Evolutionary conservation across 2,888 invertebrate species (phyloP), one percentile per base, ranked within the genome.

Genomic region (Allophyes oxyacanthae): DNA sequence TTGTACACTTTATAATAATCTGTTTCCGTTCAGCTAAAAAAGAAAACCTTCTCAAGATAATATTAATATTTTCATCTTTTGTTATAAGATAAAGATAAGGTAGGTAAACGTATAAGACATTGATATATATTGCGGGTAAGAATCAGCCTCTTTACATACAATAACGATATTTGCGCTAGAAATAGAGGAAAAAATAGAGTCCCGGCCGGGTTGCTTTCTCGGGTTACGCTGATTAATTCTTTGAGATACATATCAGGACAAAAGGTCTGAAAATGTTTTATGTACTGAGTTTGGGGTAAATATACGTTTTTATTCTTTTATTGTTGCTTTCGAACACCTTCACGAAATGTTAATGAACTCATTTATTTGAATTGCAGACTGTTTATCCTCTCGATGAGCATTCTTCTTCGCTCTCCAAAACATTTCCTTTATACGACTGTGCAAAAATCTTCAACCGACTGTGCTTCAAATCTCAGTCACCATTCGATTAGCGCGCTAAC

Each of bases 201-300:
- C 64, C 41, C 66, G 37, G 37, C 42, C 30, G 49, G 41, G 32
- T 43, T 44, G 40, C 46, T 43, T 51, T 51, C 57, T 37, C 41
- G 68, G 45, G 68, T 57, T 67, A 62, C 56, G 63, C 62, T 67
- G 65, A 65, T 67, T 67, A 65, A 65, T 65, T 65, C 56, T 61
- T 67, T 67, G 44, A 62, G 63, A 67, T 62, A 67, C 62, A 67
- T 56, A 65, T 55, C 67, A 55, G 42, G 50, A 42, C 43, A 46
- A 64, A 64, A 61, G 49, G 56, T 51, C 56, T 65, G 42, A 56
- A 62, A 66, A 62, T 51, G 56, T 51, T 28, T 28, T 28, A 28
- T 28, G 28, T 28, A 8, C 8, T 28, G 50, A 42, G 62, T 37
- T 62, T 56, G 36, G 56, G 46, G 46, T 62, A 50, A 55, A 49